A percentile compares a stretch with the other conserved stretches of the same genome.
Evolutionary conservation across 2,113 vertebrate genomes (phyloP).

Genomic region (Oreochromis niloticus): DNA sequence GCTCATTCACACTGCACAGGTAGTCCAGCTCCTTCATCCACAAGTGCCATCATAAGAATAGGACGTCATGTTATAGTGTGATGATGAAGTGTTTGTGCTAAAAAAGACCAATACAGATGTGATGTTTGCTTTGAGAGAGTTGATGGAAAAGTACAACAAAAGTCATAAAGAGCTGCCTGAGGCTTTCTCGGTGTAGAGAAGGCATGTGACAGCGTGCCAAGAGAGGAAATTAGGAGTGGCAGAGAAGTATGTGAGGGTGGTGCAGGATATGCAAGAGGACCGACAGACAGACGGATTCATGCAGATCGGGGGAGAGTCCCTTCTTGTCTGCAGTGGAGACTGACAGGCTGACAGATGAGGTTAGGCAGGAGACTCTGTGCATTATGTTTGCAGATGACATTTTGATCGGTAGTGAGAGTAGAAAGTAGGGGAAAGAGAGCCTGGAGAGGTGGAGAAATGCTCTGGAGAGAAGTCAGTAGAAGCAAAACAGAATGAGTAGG

Average conservation of each 20-base stretch:
- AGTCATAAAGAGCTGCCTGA: neutral
- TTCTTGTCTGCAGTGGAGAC: neutral
- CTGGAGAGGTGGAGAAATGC: neutral
- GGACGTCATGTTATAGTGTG: neutral
- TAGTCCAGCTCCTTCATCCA: neutral
- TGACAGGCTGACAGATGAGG: neutral
- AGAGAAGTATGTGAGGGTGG: neutral
- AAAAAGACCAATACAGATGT: neutral
- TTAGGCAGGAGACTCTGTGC: neutral
- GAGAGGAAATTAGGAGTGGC: neutral
- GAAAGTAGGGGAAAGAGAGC: neutral
- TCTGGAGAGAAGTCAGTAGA: neutral
- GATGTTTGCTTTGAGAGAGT: neutral
- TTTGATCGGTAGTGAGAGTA: neutral
- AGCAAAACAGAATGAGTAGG: neutral
- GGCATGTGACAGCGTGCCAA: neutral
- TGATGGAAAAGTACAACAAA: neutral
- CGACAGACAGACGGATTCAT: fast-evolving
- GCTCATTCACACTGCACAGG: too few relatives aligned
- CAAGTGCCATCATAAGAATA: neutral
- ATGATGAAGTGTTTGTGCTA: neutral
- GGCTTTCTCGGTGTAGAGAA: neutral
- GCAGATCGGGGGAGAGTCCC: neutral
- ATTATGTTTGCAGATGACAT: neutral
- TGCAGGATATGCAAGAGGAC: neutral